These are phyloP conservation scores for Reinhardtius hippoglossoides DNA, from an alignment of 2,113 vertebrate genomes.

Conservation along the genomic window DNA sequence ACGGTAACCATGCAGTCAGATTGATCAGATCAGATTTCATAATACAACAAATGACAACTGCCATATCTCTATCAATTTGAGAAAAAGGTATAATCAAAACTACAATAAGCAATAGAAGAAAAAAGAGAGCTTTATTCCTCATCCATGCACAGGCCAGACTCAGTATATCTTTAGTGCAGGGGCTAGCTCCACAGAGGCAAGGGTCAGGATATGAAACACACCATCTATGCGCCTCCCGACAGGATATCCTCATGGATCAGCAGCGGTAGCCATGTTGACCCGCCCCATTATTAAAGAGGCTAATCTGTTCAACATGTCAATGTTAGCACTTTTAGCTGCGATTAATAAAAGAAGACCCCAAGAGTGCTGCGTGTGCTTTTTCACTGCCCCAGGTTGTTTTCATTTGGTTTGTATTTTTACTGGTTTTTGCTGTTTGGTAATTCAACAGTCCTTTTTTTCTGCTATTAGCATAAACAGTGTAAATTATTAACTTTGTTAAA, in stretches of 20 bases:
- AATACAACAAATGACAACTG: neutral
- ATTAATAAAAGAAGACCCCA: slow-evolving; percentile 93
- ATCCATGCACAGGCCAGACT: slow-evolving; percentile 16
- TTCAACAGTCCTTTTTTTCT: slow-evolving; percentile 74
- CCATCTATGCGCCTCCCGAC: slow-evolving; percentile 76
- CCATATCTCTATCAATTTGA: slow-evolving; percentile 5
- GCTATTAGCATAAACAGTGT: slow-evolving; percentile 77
- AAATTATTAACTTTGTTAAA: slow-evolving; percentile 83
- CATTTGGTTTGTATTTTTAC: slow-evolving; percentile 78
- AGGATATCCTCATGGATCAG: slow-evolving; percentile 85
- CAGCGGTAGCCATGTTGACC: slow-evolving; percentile 84
- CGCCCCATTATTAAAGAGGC: slow-evolving; percentile 86
- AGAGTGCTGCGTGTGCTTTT: slow-evolving; percentile 85
- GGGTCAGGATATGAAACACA: slow-evolving; percentile 74
- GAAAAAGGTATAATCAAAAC: neutral
- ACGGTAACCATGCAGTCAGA: neutral
- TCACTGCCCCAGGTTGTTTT: slow-evolving; percentile 79
- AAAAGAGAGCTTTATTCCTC: neutral
- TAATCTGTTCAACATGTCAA: slow-evolving; percentile 94
- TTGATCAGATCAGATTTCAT: neutral
- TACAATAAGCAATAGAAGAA: neutral
- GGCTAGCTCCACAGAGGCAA: slow-evolving; percentile 46
- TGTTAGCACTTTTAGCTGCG: slow-evolving; percentile 93
- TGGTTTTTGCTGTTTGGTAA: slow-evolving; percentile 75
- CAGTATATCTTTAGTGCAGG: slow-evolving; percentile 43